phyloP scores from a whole-genome alignment of 2,113 vertebrate genomes.

The Entomyzon cyanotis region DNA sequence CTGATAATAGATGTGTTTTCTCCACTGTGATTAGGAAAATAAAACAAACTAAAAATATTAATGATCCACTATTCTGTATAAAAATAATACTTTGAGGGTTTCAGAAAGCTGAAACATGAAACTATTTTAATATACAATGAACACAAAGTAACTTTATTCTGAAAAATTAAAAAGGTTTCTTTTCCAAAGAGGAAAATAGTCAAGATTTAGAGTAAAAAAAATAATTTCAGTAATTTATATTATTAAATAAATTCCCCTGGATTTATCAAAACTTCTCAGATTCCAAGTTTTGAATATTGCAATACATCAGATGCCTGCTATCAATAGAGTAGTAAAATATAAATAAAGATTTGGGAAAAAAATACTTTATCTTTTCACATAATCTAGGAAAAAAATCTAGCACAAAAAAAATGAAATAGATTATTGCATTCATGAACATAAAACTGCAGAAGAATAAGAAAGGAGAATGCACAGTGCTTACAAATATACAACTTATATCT shows the following conservation, averaged over 20 bases:
- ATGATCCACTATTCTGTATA: background rate
- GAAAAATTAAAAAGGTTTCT: background rate
- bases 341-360: background rate
- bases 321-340: background rate
- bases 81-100: background rate
- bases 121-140: background rate
- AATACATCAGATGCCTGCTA: background rate
- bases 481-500: background rate
- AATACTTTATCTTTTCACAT: background rate
- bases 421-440: background rate
- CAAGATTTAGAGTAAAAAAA: background rate
- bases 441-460: background rate
- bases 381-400: background rate
- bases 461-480: background rate
- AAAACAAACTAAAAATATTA: background rate
- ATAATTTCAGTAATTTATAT: background rate
- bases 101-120: background rate
- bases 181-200: background rate
- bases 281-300: background rate
- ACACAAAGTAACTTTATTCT: background rate
- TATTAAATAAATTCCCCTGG: rapidly evolving
- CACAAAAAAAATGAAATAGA: background rate
- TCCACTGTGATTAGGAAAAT: background rate
- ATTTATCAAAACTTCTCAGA: background rate
- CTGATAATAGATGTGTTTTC: background rate